phyloP scores from a whole-genome alignment of 2,888 invertebrate genomes.

The Notocelia uddmanniana region DNA sequence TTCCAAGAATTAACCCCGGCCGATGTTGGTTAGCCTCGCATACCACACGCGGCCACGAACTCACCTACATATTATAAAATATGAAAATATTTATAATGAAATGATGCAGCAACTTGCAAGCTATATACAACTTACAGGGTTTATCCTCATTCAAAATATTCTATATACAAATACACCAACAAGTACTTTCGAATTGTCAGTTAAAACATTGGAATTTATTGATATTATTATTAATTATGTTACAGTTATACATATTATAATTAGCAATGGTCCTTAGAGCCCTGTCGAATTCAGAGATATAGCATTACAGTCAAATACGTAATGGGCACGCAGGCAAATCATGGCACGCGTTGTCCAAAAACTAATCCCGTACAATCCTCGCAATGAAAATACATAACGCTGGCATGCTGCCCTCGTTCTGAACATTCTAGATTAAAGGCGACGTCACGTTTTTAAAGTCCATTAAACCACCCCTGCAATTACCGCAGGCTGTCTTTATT shows the following conservation, averaged over 20 bases:
- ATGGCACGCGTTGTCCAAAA: slow-evolving; percentile 2
- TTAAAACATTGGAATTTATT: too few species aligned
- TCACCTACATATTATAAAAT: too few species aligned
- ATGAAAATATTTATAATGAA: too few species aligned
- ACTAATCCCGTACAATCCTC: slow-evolving; percentile 22
- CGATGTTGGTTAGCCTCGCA: too few species aligned
- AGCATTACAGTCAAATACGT: background rate
- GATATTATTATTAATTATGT: too few species aligned
- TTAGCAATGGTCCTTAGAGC: background rate
- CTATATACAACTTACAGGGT: too few species aligned
- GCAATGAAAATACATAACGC: slow-evolving; percentile 43
- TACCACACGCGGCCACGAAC: too few species aligned
- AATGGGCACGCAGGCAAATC: background rate
- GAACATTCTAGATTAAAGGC: slow-evolving; percentile 52
- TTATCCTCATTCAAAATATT: too few species aligned
- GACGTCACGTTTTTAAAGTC: slow-evolving; percentile 66
- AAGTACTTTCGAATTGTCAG: too few species aligned
- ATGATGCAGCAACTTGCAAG: too few species aligned
- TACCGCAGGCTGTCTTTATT: slow-evolving; percentile 65
- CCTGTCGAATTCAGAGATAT: background rate
- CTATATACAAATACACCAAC: too few species aligned
- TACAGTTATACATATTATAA: background rate
- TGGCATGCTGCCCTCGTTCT: slow-evolving; percentile 55
- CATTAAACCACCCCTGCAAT: slow-evolving; percentile 66
- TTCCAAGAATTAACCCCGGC: too few species aligned